phyloP scores from a whole-genome alignment of 2,797 vertebrate species.

The Periophthalmus magnuspinnatus region DNA sequence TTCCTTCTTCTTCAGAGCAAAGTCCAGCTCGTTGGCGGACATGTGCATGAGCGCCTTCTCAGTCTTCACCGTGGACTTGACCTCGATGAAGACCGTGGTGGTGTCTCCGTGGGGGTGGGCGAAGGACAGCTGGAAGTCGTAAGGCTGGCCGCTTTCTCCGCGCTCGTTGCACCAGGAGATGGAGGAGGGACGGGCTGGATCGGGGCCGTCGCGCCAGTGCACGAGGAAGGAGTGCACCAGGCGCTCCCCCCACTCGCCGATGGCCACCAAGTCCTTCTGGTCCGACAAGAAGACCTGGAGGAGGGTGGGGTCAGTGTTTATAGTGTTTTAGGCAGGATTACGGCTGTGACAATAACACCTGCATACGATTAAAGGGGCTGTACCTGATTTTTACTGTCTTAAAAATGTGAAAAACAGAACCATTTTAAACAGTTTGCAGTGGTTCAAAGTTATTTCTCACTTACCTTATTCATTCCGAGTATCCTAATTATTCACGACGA shows the following conservation, averaged over 20 bases:
- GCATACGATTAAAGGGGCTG: no score
- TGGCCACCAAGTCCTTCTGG: slow-evolving; percentile 40
- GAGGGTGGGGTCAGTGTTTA: neutral
- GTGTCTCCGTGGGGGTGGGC: accelerated
- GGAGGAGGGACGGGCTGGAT: slow-evolving; percentile 42
- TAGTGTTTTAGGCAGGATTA: neutral
- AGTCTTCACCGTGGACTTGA: slow-evolving; percentile 76
- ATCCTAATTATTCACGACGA: no score
- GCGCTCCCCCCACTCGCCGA: slow-evolving; percentile 80
- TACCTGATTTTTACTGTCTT: no score
- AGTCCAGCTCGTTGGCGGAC: slow-evolving; percentile 79
- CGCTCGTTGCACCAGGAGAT: slow-evolving; percentile 76
- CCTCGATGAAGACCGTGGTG: slow-evolving; percentile 73
- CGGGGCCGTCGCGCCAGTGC: slow-evolving; percentile 68
- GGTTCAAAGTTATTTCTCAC: no score
- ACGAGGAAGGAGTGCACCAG: slow-evolving; percentile 79
- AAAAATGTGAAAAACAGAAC: no score
- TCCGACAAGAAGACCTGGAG: slow-evolving; percentile 62
- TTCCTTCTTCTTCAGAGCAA: slow-evolving; percentile 76
- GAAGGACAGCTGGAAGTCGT: slow-evolving; percentile 76
- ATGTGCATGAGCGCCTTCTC: slow-evolving; percentile 77
- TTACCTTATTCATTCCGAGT: no score
- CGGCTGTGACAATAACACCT: no score
- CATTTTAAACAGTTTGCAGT: no score
- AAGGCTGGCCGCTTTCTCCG: slow-evolving; percentile 77